Evolutionary conservation across 2,888 invertebrate genomes (phyloP).

Genomic region (Hypomecis punctinalis): DNA sequence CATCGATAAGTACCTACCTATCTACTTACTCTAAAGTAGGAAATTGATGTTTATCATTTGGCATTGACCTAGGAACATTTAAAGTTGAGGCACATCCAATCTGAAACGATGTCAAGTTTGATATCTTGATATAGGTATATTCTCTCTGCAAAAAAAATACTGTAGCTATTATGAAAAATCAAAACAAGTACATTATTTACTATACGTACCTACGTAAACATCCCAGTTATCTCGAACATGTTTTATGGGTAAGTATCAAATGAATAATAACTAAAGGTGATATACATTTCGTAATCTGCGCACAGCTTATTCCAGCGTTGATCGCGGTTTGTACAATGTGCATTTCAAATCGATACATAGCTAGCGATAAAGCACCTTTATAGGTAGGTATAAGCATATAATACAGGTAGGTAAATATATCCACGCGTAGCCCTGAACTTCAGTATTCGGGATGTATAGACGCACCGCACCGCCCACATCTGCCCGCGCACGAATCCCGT

Average conservation of each 20-base stretch:
- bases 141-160: background rate
- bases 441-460: constrained; percentile 18
- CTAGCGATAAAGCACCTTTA: background rate
- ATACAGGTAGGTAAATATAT: constrained; percentile 12
- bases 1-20: constrained; percentile 27
- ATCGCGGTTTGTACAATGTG: background rate
- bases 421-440: constrained; percentile 39
- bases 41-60: constrained; percentile 15
- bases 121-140: background rate
- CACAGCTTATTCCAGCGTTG: background rate
- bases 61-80: constrained; percentile 3
- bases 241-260: background rate
- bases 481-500: background rate
- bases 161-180: too few species aligned
- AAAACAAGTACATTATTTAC: too few species aligned
- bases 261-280: background rate
- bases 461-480: constrained; percentile 10
- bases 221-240: too few species aligned
- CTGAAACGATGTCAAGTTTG: background rate
- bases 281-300: background rate
- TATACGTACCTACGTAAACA: too few species aligned
- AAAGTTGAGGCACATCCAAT: background rate
- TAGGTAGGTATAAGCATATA: background rate
- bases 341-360: background rate
- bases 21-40: constrained; percentile 4